Conservation (phyloP, 2,113 vertebrate species). For the Panthera tigris region DNA sequence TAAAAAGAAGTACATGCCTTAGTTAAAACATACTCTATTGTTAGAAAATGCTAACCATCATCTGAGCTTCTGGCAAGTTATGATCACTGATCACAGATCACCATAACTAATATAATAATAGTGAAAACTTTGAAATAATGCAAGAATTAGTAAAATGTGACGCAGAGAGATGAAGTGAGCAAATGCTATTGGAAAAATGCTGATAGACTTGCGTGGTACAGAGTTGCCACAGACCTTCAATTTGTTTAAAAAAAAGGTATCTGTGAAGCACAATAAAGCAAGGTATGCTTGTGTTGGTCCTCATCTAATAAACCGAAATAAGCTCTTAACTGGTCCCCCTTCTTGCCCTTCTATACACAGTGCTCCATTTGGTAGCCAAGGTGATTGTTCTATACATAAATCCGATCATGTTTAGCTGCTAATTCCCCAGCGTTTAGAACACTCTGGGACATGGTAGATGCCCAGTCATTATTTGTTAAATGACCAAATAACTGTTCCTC, state of each 20-base stretch:
- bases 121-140: not conserved
- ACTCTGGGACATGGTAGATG: not conserved
- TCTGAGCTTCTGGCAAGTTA: not conserved
- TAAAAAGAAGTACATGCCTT: not conserved
- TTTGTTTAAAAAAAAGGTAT: not conserved
- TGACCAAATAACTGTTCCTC: not conserved
- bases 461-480: slow-evolving; percentile 5
- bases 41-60: not conserved
- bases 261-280: not conserved
- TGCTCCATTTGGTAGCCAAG: not conserved
- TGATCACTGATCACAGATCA: not conserved
- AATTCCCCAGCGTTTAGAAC: not conserved
- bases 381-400: not conserved
- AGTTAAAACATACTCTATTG: not conserved
- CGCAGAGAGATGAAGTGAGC: not conserved
- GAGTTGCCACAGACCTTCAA: not conserved
- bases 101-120: not conserved
- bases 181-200: not conserved
- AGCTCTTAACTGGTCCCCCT: not conserved
- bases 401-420: not conserved
- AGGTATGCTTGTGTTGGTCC: not conserved
- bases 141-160: not conserved
- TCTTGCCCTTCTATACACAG: not conserved
- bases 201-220: not conserved
- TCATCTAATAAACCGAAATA: not conserved